These are phyloP conservation scores for Nipponacmea schrenckii DNA, from an alignment of 2,888 invertebrate species.

Conservation along the genomic window DNA sequence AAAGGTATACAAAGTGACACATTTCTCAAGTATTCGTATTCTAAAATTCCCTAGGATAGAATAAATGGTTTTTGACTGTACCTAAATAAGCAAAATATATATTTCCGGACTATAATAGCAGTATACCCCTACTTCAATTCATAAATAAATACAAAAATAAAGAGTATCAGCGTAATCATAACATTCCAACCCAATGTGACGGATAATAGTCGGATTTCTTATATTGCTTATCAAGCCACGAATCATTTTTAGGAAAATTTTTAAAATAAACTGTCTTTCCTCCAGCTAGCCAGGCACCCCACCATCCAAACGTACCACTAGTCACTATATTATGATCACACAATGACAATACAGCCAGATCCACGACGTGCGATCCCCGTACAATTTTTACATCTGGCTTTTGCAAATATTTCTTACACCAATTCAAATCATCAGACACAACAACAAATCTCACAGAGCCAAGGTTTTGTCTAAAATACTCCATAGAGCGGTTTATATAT, in stretches of 20 bases:
- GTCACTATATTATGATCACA: constrained; percentile 69
- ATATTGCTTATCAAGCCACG: constrained; percentile 36
- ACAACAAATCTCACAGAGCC: constrained; percentile 37
- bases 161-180: background rate
- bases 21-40: too few species aligned
- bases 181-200: constrained; percentile 38
- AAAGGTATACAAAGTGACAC: too few species aligned
- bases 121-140: too few species aligned
- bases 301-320: constrained; percentile 61
- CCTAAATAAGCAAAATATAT: too few species aligned
- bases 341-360: constrained; percentile 41
- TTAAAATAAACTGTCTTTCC: constrained; percentile 47
- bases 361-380: constrained; percentile 27
- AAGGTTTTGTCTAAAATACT: constrained; percentile 35
- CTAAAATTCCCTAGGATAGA: too few species aligned
- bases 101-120: too few species aligned
- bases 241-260: constrained; percentile 34
- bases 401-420: constrained; percentile 35
- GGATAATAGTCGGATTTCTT: constrained; percentile 41
- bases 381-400: constrained; percentile 28
- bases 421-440: constrained; percentile 39
- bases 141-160: too few species aligned
- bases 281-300: constrained; percentile 58
- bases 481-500: constrained; percentile 38
- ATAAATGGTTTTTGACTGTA: too few species aligned